A percentile compares a stretch with the other conserved stretches of the same genome.
These are phyloP conservation scores for Drosophila azteca DNA, from an alignment of 1,140 invertebrate genomes.

Conservation along the genomic window DNA sequence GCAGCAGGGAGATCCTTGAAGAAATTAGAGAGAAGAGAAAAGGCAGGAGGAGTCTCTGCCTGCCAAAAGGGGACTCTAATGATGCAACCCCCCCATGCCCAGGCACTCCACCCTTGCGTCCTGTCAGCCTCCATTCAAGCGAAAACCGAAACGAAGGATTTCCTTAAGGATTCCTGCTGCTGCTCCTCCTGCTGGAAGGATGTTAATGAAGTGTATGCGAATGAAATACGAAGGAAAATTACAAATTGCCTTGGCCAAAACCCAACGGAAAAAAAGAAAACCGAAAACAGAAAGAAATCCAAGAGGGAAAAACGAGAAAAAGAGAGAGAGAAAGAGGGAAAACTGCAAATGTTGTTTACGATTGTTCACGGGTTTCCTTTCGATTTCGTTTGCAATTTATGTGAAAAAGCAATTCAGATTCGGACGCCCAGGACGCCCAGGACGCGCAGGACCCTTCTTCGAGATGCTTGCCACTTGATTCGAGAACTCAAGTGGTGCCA, in stretches of 20 bases:
- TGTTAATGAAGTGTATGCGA: constrained; percentile 82
- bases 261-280: constrained; percentile 2
- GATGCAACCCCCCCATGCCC: constrained; percentile 62
- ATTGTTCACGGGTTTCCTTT: constrained; percentile 81
- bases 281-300: constrained; percentile 19
- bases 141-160: constrained; percentile 50
- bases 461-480: constrained; percentile 3
- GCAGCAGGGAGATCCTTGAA: constrained; percentile 57
- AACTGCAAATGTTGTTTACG: constrained; percentile 80
- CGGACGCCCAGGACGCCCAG: neutral
- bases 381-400: constrained; percentile 81
- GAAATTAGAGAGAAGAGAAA: too few species aligned
- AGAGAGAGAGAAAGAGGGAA: constrained; percentile 16
- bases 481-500: constrained; percentile 54
- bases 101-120: constrained; percentile 14
- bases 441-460: too few species aligned
- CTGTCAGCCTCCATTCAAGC: constrained; percentile 70
- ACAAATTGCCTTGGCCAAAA: constrained; percentile 65
- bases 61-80: constrained; percentile 79
- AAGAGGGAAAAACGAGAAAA: constrained; percentile 3
- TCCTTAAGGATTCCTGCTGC: constrained; percentile 42
- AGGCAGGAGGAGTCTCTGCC: constrained; percentile 30
- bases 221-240: constrained; percentile 80
- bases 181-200: constrained; percentile 39
- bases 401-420: constrained; percentile 57